Evolutionary conservation across 2,888 invertebrate genomes (phyloP).

Genomic region (Drosophila nr. perissopoda): DNA sequence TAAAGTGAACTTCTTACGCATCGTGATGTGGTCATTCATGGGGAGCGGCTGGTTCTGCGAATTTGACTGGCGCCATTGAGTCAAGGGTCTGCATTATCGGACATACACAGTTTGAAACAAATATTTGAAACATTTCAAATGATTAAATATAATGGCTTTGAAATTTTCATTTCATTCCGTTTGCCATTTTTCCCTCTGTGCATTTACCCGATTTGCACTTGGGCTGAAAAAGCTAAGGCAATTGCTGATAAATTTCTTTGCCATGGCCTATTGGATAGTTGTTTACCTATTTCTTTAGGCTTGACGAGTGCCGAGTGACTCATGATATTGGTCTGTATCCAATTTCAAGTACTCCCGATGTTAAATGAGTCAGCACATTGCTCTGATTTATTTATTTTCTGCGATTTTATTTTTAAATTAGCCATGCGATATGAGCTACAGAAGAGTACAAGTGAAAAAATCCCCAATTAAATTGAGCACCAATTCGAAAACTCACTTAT

Average conservation of each 20-base stretch:
- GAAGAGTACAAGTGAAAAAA: slow-evolving; percentile 7
- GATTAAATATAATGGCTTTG: neutral
- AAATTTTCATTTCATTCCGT: neutral
- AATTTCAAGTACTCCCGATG: slow-evolving; percentile 28
- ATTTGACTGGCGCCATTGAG: slow-evolving; percentile 12
- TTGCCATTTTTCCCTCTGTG: neutral
- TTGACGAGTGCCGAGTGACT: slow-evolving; percentile 27
- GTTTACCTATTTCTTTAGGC: slow-evolving; percentile 7
- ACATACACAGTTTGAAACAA: neutral
- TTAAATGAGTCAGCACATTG: slow-evolving; percentile 43
- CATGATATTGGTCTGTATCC: slow-evolving; percentile 17
- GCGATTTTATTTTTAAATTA: slow-evolving; percentile 50
- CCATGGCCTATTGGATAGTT: slow-evolving; percentile 28
- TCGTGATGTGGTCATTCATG: slow-evolving; percentile 13
- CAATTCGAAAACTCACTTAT: neutral
- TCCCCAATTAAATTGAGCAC: neutral
- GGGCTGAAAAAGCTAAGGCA: neutral
- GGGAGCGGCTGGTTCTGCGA: slow-evolving; percentile 31
- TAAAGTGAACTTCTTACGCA: slow-evolving; percentile 27
- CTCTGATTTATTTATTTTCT: slow-evolving; percentile 25
- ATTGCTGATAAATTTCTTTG: slow-evolving; percentile 19
- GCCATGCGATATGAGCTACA: slow-evolving; percentile 4
- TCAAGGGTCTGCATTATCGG: slow-evolving; percentile 20
- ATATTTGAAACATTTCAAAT: too few species aligned
- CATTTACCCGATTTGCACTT: slow-evolving; percentile 5